A percentile compares a stretch with the other conserved stretches of the same genome.
Evolutionary conservation across 1,140 invertebrate species (phyloP).

Genomic region (Venustaconcha ellipsiformis): DNA sequence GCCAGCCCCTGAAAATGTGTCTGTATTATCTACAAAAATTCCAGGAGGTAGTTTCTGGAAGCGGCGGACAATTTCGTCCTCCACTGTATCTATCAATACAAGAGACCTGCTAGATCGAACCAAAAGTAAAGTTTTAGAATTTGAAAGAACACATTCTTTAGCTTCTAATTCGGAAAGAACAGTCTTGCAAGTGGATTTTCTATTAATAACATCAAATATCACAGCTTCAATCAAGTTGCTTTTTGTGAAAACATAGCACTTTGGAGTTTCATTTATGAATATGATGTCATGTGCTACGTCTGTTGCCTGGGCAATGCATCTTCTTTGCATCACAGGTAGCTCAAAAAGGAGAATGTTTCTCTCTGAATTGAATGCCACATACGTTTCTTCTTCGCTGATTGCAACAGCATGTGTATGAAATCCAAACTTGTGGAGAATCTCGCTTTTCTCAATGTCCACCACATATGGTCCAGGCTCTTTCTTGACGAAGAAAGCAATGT

Average conservation of each 20-base stretch:
- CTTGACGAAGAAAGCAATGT: conserved; percentile 88
- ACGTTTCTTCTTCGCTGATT: conserved; percentile 92
- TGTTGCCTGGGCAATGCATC: conserved; percentile 42
- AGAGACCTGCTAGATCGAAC: conserved; percentile 45
- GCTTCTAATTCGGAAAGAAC: conserved; percentile 55
- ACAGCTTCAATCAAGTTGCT: conserved; percentile 48
- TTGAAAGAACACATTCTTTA: conserved; percentile 45
- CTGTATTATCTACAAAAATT: conserved; percentile 47
- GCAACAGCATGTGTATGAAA: conserved; percentile 89
- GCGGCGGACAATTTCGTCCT: conserved; percentile 35
- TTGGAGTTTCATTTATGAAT: conserved; percentile 41
- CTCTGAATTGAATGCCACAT: conserved; percentile 84
- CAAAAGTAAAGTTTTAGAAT: conserved; percentile 48
- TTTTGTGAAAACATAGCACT: conserved; percentile 51
- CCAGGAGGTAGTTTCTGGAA: conserved; percentile 47
- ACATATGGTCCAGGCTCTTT: conserved; percentile 81
- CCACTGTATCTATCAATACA: conserved; percentile 41
- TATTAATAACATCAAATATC: conserved; percentile 45
- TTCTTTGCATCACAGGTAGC: conserved; percentile 60
- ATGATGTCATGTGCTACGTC: conserved; percentile 54
- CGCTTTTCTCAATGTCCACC: conserved; percentile 76
- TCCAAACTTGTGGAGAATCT: conserved; percentile 48
- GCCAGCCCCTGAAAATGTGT: conserved; percentile 52
- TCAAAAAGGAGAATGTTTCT: conserved; percentile 83
- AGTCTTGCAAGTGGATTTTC: conserved; percentile 31